Percentiles rank a stretch among this genome's conserved stretches.
These are phyloP conservation scores for Noturus placidus DNA, from an alignment of 2,113 vertebrate genomes.

Conservation along the genomic window DNA sequence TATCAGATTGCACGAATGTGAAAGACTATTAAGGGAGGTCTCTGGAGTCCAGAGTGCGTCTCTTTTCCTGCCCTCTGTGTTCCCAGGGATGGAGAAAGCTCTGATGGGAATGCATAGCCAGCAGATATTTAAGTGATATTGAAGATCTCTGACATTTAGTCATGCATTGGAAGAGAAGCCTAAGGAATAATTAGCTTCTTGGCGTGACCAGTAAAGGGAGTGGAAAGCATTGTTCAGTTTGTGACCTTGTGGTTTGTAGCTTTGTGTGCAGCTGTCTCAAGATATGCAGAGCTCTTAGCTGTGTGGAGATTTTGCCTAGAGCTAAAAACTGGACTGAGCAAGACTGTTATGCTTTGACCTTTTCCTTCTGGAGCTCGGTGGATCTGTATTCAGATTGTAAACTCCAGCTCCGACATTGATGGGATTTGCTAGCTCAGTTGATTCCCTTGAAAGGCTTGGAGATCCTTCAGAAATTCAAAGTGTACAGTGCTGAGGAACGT, in stretches of 20 bases:
- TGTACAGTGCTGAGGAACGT: background rate
- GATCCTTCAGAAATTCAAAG: background rate
- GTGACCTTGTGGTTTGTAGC: slow-evolving; percentile 67
- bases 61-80: slow-evolving; percentile 56
- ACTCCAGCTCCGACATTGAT: background rate
- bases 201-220: slow-evolving; percentile 61
- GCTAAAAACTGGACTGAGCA: background rate
- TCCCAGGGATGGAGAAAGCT: slow-evolving; percentile 60
- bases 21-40: slow-evolving; percentile 66
- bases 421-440: background rate
- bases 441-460: background rate
- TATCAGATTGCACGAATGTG: slow-evolving; percentile 62
- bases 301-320: slow-evolving; percentile 24
- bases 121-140: slow-evolving; percentile 58
- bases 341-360: background rate
- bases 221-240: slow-evolving; percentile 48
- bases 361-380: background rate
- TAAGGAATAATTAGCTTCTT: slow-evolving; percentile 34
- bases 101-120: slow-evolving; percentile 66
- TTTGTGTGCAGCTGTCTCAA: slow-evolving; percentile 19
- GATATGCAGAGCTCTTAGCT: slow-evolving; percentile 28
- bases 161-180: slow-evolving; percentile 57
- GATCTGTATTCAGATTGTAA: background rate
- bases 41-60: slow-evolving; percentile 54
- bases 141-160: slow-evolving; percentile 65